Percentiles rank a stretch among this genome's conserved stretches.
phyloP scores from a whole-genome alignment of 1,140 invertebrate genomes.

The Trypoxylus dichotomus region DNA sequence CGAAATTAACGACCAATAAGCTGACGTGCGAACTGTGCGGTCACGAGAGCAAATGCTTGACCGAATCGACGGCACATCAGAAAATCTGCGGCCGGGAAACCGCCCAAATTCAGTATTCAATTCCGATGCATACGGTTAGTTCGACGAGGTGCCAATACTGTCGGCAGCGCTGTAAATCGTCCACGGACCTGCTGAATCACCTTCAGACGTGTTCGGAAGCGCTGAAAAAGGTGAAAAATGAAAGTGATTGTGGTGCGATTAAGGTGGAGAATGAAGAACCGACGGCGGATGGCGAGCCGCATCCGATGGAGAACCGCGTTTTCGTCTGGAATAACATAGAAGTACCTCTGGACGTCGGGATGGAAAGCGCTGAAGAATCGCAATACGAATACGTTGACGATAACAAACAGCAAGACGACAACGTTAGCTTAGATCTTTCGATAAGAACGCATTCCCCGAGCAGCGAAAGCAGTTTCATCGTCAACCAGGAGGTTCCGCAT shows the following conservation, averaged over 20 bases:
- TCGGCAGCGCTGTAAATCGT: constrained; percentile 80
- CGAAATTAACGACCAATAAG: constrained; percentile 65
- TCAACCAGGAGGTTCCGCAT: constrained; percentile 30
- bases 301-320: constrained; percentile 75
- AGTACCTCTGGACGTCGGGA: constrained; percentile 51
- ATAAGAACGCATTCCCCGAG: constrained; percentile 49
- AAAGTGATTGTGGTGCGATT: constrained; percentile 36
- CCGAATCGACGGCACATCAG: constrained; percentile 74
- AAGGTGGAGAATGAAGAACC: constrained; percentile 38
- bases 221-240: constrained; percentile 50
- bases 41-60: constrained; percentile 81
- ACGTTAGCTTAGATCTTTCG: constrained; percentile 46
- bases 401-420: constrained; percentile 45
- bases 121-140: constrained; percentile 57
- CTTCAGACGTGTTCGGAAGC: constrained; percentile 67
- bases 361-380: constrained; percentile 47
- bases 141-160: constrained; percentile 84
- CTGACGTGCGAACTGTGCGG: constrained; percentile 74
- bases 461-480: constrained; percentile 47
- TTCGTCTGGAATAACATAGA: constrained; percentile 72
- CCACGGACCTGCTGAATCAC: constrained; percentile 73
- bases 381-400: constrained; percentile 50
- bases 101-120: constrained; percentile 48
- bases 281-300: constrained; percentile 53
- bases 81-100: constrained; percentile 66